Evolutionary conservation across 2,888 invertebrate genomes (phyloP), one percentile per base, ranked within the genome.

Genomic region (Cistogaster globosa): DNA sequence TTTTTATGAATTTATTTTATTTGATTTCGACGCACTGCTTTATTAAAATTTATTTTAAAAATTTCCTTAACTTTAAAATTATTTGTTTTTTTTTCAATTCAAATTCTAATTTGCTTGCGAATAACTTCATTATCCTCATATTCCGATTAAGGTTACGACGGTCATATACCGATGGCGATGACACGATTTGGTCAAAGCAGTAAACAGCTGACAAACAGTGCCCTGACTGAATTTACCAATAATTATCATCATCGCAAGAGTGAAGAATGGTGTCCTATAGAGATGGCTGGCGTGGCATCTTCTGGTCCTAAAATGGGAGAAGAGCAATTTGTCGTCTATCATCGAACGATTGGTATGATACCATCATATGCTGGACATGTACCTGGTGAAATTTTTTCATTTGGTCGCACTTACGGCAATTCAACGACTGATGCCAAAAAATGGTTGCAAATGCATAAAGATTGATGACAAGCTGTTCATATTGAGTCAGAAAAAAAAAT

Each of bases 301-400:
- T 88, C 89, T 14, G 89, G 90, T 32, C 89, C 91, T 4, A 88
- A 88, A 16, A 84, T 85, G 14, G 88, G 88, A 3, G 88, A 57
- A 60, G 11, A 72, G 36, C 69, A 90, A 71, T 90, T 95, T 14
- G 94, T 95, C 90, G 94, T 97, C 85, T 97, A 97, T 90, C 96
- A 95, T 90, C 95, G 95, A 84, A 95, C 96, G 88, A 94, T 95
- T 51, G 96, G 96, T 7, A 94, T 96, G 93, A 90, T 96, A 87
- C 96, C 97, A 1, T 96, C 95, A 91, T 97, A 97, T 91, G 94
- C 94, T 2, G 97, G 96, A 0, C 96, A 97, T 89, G 95, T 97
- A 72, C 97, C 96, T 0, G 97, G 97, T 20, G 94, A 93, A 79
- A 93, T 94, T 88, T 96, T 95, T 92, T 95, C 96, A 62, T 95